These are phyloP conservation scores for Clanis bilineata DNA, from an alignment of 2,888 invertebrate genomes.

Conservation along the genomic window DNA sequence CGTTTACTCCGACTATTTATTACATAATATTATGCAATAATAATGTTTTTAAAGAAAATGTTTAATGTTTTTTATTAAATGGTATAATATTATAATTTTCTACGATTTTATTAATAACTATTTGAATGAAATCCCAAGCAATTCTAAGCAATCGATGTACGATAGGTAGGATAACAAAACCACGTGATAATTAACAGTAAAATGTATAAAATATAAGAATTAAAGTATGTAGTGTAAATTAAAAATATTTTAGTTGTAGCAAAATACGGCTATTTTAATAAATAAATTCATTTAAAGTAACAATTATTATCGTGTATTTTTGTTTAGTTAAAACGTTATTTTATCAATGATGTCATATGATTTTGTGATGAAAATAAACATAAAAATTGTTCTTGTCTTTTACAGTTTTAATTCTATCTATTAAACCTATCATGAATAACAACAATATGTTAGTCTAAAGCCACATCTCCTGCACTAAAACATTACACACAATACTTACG, in stretches of 20 bases:
- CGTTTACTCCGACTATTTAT: neutral
- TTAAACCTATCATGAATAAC: no score
- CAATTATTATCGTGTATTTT: conserved; percentile 40
- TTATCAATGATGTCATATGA: conserved; percentile 60
- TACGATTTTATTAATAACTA: neutral
- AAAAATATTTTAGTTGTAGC: conserved; percentile 47
- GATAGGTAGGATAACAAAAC: conserved; percentile 57
- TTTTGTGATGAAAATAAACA: conserved; percentile 76
- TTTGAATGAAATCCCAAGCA: neutral
- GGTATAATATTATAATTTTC: no score
- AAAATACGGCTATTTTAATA: conserved; percentile 54
- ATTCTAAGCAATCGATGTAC: conserved; percentile 2
- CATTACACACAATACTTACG: no score
- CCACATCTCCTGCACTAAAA: no score
- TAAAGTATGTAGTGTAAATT: conserved; percentile 61
- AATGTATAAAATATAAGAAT: conserved; percentile 55
- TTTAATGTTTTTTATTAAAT: neutral
- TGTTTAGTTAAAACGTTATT: conserved; percentile 42
- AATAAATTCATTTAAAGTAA: conserved; percentile 56
- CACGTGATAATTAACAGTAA: conserved; percentile 75
- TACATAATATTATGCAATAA: conserved; percentile 13
- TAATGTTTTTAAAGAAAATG: neutral
- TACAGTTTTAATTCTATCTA: conserved; percentile 24
- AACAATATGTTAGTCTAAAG: no score
- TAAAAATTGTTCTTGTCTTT: conserved; percentile 58